phyloP scores from a whole-genome alignment of 2,888 invertebrate genomes.

The Pyrocoelia pectoralis region DNA sequence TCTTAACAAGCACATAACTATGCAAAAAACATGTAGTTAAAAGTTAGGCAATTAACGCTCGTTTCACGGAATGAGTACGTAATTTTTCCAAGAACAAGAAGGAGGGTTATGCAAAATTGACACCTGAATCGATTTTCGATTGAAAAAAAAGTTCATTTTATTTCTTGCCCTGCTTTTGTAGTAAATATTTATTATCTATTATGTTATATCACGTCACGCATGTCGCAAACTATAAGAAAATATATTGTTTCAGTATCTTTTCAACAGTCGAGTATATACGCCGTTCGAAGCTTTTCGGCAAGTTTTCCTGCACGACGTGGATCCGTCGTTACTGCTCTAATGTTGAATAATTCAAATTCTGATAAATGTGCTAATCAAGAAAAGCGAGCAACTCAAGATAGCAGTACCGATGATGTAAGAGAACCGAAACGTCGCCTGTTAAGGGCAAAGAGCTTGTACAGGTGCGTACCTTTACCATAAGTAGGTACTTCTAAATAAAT shows the following conservation, averaged over 20 bases:
- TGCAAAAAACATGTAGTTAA: slow-evolving; percentile 15
- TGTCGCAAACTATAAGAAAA: slow-evolving; percentile 14
- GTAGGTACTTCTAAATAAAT: slow-evolving; percentile 11
- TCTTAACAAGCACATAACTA: slow-evolving; percentile 9
- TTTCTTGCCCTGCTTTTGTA: slow-evolving; percentile 4
- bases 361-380: slow-evolving; percentile 43
- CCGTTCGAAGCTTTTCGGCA: slow-evolving; percentile 59
- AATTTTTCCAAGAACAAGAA: background rate
- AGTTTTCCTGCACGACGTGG: slow-evolving; percentile 57
- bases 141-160: slow-evolving; percentile 10
- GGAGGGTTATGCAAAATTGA: background rate
- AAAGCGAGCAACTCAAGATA: slow-evolving; percentile 49
- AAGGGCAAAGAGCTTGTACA: slow-evolving; percentile 42
- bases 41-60: slow-evolving; percentile 28
- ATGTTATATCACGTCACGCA: slow-evolving; percentile 15
- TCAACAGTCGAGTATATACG: slow-evolving; percentile 59
- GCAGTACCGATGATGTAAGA: slow-evolving; percentile 48
- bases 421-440: slow-evolving; percentile 54
- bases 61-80: background rate
- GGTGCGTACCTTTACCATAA: slow-evolving; percentile 16
- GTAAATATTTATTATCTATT: slow-evolving; percentile 10
- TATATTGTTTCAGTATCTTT: slow-evolving; percentile 56
- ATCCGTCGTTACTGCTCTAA: slow-evolving; percentile 51
- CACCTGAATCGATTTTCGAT: background rate
- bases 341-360: slow-evolving; percentile 38